Conservation (phyloP, 2,797 vertebrate species). For the Smutsia temminckii region DNA sequence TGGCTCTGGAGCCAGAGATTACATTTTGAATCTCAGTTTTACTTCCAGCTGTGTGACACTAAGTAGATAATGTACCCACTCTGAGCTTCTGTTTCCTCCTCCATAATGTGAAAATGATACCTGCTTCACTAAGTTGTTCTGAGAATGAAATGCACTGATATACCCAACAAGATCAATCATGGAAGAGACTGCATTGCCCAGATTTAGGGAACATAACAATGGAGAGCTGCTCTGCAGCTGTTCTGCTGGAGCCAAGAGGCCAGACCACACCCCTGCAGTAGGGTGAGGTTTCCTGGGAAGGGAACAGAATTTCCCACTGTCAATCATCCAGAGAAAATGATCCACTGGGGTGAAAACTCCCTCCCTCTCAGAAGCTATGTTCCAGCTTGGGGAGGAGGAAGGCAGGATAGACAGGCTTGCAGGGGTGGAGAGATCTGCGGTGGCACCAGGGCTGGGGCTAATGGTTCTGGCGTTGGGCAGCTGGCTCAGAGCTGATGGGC, state of each 20-base stretch:
- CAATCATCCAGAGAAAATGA: slow-evolving; percentile 67
- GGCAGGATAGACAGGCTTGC: neutral
- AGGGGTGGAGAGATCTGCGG: neutral
- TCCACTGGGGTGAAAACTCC: neutral
- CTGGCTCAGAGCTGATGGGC: neutral
- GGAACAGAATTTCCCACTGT: slow-evolving; percentile 74
- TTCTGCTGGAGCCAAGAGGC: slow-evolving; percentile 25
- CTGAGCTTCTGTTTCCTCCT: neutral
- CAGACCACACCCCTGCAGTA: slow-evolving; percentile 52
- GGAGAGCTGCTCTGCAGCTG: neutral
- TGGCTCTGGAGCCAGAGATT: neutral
- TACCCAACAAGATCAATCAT: neutral
- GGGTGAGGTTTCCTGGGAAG: slow-evolving; percentile 75
- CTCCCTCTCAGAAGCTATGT: neutral
- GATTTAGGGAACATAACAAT: neutral
- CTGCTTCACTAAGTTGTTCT: neutral
- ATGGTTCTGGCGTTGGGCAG: neutral
- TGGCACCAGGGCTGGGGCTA: neutral
- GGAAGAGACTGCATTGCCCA: neutral
- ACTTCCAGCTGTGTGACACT: neutral
- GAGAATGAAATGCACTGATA: neutral
- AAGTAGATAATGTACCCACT: neutral
- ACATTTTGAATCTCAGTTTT: neutral
- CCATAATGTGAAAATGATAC: neutral
- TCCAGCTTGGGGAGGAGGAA: neutral